A percentile compares a stretch with the other conserved stretches of the same genome.
Evolutionary conservation across 1,140 invertebrate species (phyloP).

Genomic region (Protaetia brevitarsis): DNA sequence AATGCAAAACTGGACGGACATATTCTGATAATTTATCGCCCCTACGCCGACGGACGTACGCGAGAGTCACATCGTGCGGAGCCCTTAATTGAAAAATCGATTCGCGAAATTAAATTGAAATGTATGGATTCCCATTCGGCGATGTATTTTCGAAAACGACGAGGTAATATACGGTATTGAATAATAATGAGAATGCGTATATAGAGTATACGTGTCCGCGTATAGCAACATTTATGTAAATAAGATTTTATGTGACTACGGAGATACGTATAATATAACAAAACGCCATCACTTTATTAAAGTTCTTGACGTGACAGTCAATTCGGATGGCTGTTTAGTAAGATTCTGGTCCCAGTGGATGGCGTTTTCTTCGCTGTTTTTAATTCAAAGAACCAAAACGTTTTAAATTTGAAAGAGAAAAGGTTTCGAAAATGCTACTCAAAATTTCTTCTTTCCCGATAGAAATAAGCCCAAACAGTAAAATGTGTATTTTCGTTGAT

Average conservation of each 20-base stretch:
- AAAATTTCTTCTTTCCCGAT: no score
- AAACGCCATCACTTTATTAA: neutral
- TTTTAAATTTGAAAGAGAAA: no score
- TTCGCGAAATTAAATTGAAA: slow-evolving; percentile 14
- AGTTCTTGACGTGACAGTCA: no score
- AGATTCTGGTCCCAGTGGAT: no score
- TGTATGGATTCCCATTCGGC: neutral
- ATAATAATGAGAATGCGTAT: slow-evolving; percentile 7
- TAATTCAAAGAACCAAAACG: no score
- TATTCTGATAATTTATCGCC: slow-evolving; percentile 6
- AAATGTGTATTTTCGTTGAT: no score
- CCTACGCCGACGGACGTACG: neutral
- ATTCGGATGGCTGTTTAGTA: no score
- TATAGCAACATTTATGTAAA: neutral
- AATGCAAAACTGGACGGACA: neutral
- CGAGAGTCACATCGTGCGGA: neutral
- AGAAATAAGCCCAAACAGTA: no score
- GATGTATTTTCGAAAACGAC: neutral
- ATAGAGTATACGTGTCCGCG: neutral
- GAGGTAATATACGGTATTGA: neutral
- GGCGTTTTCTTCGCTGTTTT: no score
- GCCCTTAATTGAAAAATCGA: slow-evolving; percentile 7
- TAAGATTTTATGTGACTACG: neutral
- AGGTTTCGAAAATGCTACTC: no score
- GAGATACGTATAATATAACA: neutral